These are phyloP conservation scores for Odontomyia ornata DNA, from an alignment of 2,888 invertebrate genomes.

Conservation along the genomic window DNA sequence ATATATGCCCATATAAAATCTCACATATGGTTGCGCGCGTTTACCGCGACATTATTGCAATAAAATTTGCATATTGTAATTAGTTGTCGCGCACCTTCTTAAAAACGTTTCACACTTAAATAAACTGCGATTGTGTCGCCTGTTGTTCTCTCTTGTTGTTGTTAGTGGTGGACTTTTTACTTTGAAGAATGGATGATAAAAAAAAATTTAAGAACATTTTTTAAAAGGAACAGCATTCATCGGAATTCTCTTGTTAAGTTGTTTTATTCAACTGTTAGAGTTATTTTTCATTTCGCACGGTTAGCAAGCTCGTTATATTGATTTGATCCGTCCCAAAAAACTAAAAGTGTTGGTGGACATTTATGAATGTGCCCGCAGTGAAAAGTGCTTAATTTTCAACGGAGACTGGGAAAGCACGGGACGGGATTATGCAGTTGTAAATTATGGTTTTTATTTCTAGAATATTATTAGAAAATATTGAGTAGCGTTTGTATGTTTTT, in stretches of 20 bases:
- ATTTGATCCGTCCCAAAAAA: too few species aligned
- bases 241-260: too few species aligned
- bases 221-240: neutral
- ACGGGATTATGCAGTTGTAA: too few species aligned
- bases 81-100: conserved; percentile 46
- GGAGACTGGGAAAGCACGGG: too few species aligned
- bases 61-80: conserved; percentile 50
- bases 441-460: too few species aligned
- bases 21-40: neutral
- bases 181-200: neutral
- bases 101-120: conserved; percentile 40
- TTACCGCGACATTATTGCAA: conserved; percentile 43
- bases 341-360: neutral
- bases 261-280: too few species aligned
- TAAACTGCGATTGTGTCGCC: conserved; percentile 27
- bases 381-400: too few species aligned
- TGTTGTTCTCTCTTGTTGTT: neutral
- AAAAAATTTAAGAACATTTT: neutral
- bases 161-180: neutral
- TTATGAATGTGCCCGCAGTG: neutral
- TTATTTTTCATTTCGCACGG: too few species aligned
- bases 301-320: too few species aligned
- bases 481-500: too few species aligned
- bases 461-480: too few species aligned
- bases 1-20: too few species aligned